These are phyloP conservation scores for Pelobates cultripes DNA, from an alignment of 2,797 vertebrate species.

Conservation along the genomic window DNA sequence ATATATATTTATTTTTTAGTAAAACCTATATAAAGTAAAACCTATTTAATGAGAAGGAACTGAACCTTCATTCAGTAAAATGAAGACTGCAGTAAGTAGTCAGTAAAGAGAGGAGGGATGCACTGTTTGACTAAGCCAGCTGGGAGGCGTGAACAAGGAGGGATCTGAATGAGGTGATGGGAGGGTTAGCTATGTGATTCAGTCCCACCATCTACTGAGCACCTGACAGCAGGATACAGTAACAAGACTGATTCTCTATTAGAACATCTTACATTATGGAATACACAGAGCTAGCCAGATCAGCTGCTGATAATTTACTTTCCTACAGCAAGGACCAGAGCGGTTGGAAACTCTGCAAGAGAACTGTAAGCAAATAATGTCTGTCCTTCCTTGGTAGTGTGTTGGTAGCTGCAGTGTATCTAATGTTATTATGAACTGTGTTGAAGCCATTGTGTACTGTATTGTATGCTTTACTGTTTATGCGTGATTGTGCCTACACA, in stretches of 20 bases:
- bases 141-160: background rate
- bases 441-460: too few species aligned
- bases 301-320: conserved; percentile 74
- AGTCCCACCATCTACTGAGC: background rate
- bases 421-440: background rate
- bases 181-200: background rate
- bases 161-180: conserved; percentile 43
- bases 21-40: too few species aligned
- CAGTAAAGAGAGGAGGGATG: too few species aligned
- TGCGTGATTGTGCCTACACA: too few species aligned
- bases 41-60: too few species aligned
- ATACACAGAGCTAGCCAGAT: conserved; percentile 64
- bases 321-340: conserved; percentile 77
- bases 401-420: background rate
- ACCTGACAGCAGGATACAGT: background rate
- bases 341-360: conserved; percentile 85
- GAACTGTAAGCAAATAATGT: conserved; percentile 71
- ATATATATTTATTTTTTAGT: too few species aligned
- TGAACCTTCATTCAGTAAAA: too few species aligned
- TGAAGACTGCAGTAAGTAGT: too few species aligned
- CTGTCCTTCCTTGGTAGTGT: background rate
- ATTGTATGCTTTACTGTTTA: too few species aligned
- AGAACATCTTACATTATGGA: conserved; percentile 65
- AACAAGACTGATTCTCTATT: background rate
- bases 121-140: background rate